Conservation (phyloP, 2,888 invertebrate genomes). For the Limnephilus rhombicus region DNA sequence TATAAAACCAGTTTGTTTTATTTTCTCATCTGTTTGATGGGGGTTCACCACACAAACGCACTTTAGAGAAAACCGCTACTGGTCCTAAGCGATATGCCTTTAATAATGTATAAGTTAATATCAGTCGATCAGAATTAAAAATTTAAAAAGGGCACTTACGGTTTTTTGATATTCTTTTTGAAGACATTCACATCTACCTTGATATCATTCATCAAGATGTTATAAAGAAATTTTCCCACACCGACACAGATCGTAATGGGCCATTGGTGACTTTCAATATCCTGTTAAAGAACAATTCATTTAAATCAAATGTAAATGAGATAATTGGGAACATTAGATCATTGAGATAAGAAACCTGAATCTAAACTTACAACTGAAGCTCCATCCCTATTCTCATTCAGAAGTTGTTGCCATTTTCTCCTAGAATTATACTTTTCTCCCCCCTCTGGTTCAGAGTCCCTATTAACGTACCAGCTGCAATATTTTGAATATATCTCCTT, state of each 20-base stretch:
- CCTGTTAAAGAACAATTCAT: slow-evolving; percentile 69
- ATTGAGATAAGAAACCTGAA: background rate
- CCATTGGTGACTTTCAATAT: slow-evolving; percentile 81
- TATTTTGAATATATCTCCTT: slow-evolving; percentile 80
- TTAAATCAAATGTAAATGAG: background rate
- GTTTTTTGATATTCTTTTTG: slow-evolving; percentile 75
- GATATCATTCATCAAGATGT: slow-evolving; percentile 90
- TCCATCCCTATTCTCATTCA: slow-evolving; percentile 77
- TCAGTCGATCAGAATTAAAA: background rate
- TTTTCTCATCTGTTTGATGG: too few relatives aligned
- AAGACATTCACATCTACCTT: slow-evolving; percentile 88
- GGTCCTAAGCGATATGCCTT: too few relatives aligned
- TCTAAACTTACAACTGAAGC: slow-evolving; percentile 75
- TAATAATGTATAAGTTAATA: too few relatives aligned
- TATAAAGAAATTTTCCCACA: slow-evolving; percentile 91
- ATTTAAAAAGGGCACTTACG: slow-evolving; percentile 69
- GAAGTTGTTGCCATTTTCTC: slow-evolving; percentile 85
- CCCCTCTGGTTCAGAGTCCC: slow-evolving; percentile 67
- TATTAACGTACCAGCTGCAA: slow-evolving; percentile 80
- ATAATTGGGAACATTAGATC: too few relatives aligned
- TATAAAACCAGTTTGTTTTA: too few relatives aligned
- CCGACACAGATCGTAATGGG: slow-evolving; percentile 79
- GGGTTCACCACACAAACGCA: too few relatives aligned
- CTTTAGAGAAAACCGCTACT: too few relatives aligned
- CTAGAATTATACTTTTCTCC: slow-evolving; percentile 77